These are phyloP conservation scores for Mastomys coucha DNA, from an alignment of 2,113 vertebrate species.

Conservation along the genomic window DNA sequence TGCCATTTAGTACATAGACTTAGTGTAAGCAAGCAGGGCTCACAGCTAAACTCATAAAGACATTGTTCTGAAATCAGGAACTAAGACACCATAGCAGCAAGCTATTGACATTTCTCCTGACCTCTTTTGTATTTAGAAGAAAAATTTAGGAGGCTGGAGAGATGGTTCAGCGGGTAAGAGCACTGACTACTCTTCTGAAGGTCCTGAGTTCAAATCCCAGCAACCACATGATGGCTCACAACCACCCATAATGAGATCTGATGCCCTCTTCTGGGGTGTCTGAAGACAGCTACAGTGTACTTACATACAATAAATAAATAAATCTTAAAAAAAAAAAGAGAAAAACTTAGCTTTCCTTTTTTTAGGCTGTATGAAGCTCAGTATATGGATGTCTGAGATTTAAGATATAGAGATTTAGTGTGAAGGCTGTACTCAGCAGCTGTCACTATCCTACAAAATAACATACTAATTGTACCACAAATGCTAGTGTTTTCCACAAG, in stretches of 20 bases:
- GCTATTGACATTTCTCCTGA: not conserved
- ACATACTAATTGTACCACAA: slow-evolving; percentile 96
- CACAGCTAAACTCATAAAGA: slow-evolving; percentile 2
- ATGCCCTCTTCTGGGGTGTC: too few relatives aligned
- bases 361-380: not conserved
- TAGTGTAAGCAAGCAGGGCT: not conserved
- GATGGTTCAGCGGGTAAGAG: too few relatives aligned
- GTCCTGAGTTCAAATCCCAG: too few relatives aligned
- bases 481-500: slow-evolving; percentile 95
- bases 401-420: too few relatives aligned
- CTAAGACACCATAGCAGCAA: not conserved
- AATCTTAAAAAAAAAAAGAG: not conserved
- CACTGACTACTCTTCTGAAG: too few relatives aligned
- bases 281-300: too few relatives aligned
- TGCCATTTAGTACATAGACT: not conserved
- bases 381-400: not conserved
- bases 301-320: too few relatives aligned
- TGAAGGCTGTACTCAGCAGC: not conserved
- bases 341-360: not conserved
- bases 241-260: too few relatives aligned
- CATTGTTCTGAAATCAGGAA: slow-evolving; percentile 6
- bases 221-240: too few relatives aligned
- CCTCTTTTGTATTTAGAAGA: not conserved
- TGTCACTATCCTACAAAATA: slow-evolving; percentile 93
- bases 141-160: not conserved